Conservation (phyloP, 2,888 invertebrate genomes). For the Ephialtes manifestator region DNA sequence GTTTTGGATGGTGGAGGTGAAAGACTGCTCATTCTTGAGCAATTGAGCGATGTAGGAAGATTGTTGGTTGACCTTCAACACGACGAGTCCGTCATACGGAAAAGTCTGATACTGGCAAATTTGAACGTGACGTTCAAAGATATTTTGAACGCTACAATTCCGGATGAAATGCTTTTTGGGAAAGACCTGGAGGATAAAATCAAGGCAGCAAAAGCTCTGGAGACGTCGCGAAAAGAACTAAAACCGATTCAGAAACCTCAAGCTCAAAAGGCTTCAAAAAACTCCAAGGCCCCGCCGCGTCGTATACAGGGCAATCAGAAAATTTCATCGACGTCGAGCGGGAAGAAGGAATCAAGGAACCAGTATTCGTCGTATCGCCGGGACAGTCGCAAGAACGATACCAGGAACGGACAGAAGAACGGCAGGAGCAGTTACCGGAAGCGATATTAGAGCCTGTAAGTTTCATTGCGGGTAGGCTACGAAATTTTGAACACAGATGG, state of each 20-base stretch:
- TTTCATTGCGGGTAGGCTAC: conserved; percentile 37
- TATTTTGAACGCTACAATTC: conserved; percentile 9
- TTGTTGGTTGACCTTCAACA: conserved; percentile 34
- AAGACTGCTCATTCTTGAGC: conserved; percentile 5
- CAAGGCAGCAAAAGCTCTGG: conserved; percentile 6
- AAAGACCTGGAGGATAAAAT: background rate
- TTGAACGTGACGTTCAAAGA: conserved; percentile 37
- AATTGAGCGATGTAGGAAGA: conserved; percentile 14
- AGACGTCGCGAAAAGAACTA: background rate
- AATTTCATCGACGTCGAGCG: background rate
- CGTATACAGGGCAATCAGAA: background rate
- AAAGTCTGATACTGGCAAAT: conserved; percentile 51
- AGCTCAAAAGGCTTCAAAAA: conserved; percentile 13
- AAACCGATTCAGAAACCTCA: background rate
- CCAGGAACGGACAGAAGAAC: conserved; percentile 3
- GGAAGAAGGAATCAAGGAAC: conserved; percentile 8
- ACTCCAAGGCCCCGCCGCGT: conserved; percentile 22
- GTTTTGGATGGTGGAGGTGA: background rate
- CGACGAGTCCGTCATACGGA: conserved; percentile 22
- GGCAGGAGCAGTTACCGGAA: background rate
- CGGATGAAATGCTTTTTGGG: conserved; percentile 15
- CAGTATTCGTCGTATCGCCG: conserved; percentile 4
- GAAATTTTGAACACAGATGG: conserved; percentile 29
- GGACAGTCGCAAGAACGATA: conserved; percentile 10
- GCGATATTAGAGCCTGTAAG: conserved; percentile 18